phyloP scores from a whole-genome alignment of 1,140 invertebrate species.

The Lethrus apterus region DNA sequence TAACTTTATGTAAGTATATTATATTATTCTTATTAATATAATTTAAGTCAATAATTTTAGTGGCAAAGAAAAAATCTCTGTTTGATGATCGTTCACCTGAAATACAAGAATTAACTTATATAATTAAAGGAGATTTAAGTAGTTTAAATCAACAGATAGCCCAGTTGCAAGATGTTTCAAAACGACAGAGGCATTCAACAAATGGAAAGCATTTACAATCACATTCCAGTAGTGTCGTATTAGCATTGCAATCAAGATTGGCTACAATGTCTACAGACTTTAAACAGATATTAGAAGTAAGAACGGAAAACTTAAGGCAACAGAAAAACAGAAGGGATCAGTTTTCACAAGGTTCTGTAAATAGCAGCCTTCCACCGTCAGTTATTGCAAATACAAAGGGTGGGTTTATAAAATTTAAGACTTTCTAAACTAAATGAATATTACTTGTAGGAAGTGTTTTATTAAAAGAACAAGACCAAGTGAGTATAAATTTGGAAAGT shows the following conservation, averaged over 20 bases:
- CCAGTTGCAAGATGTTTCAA: slow-evolving; percentile 70
- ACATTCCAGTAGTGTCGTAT: slow-evolving; percentile 93
- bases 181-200: slow-evolving; percentile 52
- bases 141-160: slow-evolving; percentile 96
- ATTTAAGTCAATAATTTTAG: slow-evolving; percentile 47
- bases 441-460: slow-evolving; percentile 32
- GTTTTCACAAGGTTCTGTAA: slow-evolving; percentile 73
- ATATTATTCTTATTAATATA: slow-evolving; percentile 1
- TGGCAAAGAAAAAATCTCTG: slow-evolving; percentile 94
- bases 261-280: slow-evolving; percentile 96
- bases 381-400: slow-evolving; percentile 42
- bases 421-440: not conserved
- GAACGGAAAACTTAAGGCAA: slow-evolving; percentile 90
- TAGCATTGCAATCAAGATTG: slow-evolving; percentile 89
- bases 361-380: slow-evolving; percentile 65
- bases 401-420: slow-evolving; percentile 9
- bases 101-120: slow-evolving; percentile 96
- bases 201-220: slow-evolving; percentile 80
- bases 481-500: slow-evolving; percentile 68
- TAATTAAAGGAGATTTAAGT: slow-evolving; percentile 94
- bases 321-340: slow-evolving; percentile 90
- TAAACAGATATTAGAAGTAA: slow-evolving; percentile 84
- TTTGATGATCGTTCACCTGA: slow-evolving; percentile 94
- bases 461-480: slow-evolving; percentile 62
- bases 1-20: slow-evolving; percentile 76